Base-by-base conservation (phyloP, 2,888 invertebrate genomes). In the Acanthoscelides obtectus region DNA sequence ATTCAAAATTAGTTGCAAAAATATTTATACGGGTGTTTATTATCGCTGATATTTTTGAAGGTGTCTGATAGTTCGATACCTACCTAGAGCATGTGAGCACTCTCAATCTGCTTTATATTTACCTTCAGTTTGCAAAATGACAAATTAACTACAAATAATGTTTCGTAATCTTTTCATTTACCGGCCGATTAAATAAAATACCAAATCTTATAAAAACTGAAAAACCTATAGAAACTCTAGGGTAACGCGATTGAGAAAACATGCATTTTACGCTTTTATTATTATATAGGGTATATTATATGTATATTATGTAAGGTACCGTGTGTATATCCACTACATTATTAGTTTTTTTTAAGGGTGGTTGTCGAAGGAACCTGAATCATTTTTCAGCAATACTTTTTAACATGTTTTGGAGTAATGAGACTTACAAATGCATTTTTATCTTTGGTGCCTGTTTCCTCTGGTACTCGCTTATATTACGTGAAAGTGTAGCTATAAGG, bases 271-370 rank as follows among this genome's bases (percentile, higher is more conserved):
- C 66, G 66, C 66, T 66, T n/a, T 45, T 45, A 45, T 17, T 45
- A 45, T 45, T 45, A 45, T 45, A 45, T 45, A 45, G 45, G 45
- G 45, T 45, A 45, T 45, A 45, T 45, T n/a, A 12, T 45, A 45
- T 45, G 45, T 66, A 66, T 66, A 21, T 66, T 66, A 21, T 66
- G 66, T 22, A 66, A 21, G 20, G 20, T 66, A 5, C 22, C 66
- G 66, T 21, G 5, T 20, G 3, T 21, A 20, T 8, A 20, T 66
- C 5, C 22, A 21, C 66, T 66, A 66, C 66, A 21, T 66, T 1
- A 66, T 66, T 45, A 45, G 45, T 45, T 45, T 66, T 65, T 66
- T 66, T 20, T 66, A 21, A 66, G 66, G 66, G 66, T 66, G 20
- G 8, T 66, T 20, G 12, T 66, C 20, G 20, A 12, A 6, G 21